These are phyloP conservation scores for Drepana falcataria DNA, from an alignment of 2,888 invertebrate species.

Conservation along the genomic window DNA sequence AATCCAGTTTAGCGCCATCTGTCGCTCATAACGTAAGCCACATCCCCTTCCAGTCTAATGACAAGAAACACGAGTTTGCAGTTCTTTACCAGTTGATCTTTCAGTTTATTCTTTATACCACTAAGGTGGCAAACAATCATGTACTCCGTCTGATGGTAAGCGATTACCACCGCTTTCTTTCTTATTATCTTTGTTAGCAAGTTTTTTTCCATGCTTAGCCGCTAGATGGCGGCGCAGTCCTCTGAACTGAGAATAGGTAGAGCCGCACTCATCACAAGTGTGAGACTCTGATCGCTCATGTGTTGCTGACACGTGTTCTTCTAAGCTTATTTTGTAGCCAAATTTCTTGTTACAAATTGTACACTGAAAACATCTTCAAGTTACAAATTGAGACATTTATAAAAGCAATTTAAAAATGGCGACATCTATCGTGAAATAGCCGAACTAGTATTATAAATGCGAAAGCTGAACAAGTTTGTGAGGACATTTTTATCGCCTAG, in stretches of 20 bases:
- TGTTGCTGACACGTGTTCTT: slow-evolving; percentile 53
- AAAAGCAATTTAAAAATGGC: background rate
- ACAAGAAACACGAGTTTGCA: too few species aligned
- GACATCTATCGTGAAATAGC: background rate
- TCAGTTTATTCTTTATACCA: too few species aligned
- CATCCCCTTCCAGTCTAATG: too few species aligned
- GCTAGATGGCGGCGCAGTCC: slow-evolving; percentile 51
- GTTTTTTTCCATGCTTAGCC: slow-evolving; percentile 42
- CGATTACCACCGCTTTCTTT: too few species aligned
- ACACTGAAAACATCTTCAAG: slow-evolving; percentile 43
- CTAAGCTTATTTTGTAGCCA: slow-evolving; percentile 59
- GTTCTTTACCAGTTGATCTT: too few species aligned
- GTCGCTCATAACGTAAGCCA: background rate
- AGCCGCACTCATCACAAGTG: slow-evolving; percentile 48
- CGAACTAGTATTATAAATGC: background rate
- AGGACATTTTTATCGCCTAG: too few species aligned
- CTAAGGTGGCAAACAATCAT: too few species aligned
- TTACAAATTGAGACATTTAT: background rate
- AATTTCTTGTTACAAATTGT: slow-evolving; percentile 60
- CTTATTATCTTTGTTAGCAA: slow-evolving; percentile 3
- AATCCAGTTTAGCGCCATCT: slow-evolving; percentile 9
- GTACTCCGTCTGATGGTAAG: too few species aligned
- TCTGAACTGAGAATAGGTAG: slow-evolving; percentile 46
- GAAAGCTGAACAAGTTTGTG: too few species aligned
- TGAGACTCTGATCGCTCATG: slow-evolving; percentile 49